Percentiles rank a stretch among this genome's conserved stretches.
These are phyloP conservation scores for Acanthosoma haemorrhoidale DNA, from an alignment of 2,888 invertebrate genomes.

Conservation along the genomic window DNA sequence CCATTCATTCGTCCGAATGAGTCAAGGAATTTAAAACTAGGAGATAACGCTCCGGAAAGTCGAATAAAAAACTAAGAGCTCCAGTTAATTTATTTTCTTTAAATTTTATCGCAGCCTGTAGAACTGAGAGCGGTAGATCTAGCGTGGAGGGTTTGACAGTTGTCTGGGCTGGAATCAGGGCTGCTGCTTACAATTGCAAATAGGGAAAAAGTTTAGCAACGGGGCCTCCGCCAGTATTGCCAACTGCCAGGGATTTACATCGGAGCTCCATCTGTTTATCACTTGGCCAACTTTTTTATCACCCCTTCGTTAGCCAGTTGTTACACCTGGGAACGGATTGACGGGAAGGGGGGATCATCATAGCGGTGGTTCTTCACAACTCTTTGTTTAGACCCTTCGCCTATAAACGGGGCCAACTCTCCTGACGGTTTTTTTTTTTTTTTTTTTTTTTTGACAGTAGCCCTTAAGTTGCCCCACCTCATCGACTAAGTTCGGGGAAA, in stretches of 20 bases:
- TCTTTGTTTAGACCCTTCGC: too few species aligned
- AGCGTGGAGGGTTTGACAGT: background rate
- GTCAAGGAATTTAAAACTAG: background rate
- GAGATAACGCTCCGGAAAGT: background rate
- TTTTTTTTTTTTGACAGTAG: too few species aligned
- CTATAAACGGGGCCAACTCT: too few species aligned
- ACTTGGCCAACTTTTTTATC: background rate
- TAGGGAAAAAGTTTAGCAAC: constrained; percentile 14
- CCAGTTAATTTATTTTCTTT: background rate
- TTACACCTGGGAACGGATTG: background rate
- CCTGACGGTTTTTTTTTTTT: too few species aligned
- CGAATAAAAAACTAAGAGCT: background rate
- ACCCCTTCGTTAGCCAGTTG: background rate
- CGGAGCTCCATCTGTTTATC: constrained; percentile 1
- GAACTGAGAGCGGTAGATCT: too few species aligned
- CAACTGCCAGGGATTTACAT: background rate
- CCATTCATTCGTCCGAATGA: too few species aligned
- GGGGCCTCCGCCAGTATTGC: too few species aligned
- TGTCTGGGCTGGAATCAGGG: background rate
- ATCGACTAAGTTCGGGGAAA: too few species aligned
- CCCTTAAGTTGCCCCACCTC: too few species aligned
- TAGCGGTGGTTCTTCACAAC: too few species aligned
- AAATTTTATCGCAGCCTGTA: background rate
- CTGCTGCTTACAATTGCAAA: constrained; percentile 25
- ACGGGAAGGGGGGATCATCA: too few species aligned